phyloP scores from a whole-genome alignment of 2,888 invertebrate genomes.

The Dryomyza anilis region DNA sequence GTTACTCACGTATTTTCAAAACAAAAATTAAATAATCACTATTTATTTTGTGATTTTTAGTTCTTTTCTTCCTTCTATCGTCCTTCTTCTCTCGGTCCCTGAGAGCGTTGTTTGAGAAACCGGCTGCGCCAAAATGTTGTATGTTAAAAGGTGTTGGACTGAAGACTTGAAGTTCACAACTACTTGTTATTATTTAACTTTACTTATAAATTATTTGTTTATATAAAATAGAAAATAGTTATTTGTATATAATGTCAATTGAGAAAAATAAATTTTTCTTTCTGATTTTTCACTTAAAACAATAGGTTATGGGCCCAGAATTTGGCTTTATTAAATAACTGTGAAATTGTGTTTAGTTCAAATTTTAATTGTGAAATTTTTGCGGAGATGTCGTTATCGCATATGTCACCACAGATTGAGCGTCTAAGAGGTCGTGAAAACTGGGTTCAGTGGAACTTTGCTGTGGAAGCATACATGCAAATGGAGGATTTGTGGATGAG shows the following conservation, averaged over 20 bases:
- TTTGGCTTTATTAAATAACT: background rate
- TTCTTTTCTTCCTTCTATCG: too few relatives aligned
- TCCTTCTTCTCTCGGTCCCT: too few relatives aligned
- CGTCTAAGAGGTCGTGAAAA: conserved; percentile 11
- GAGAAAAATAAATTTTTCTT: too few relatives aligned
- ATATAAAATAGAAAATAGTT: background rate
- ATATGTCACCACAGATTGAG: too few relatives aligned
- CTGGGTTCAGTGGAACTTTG: conserved; percentile 28
- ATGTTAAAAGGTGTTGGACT: background rate
- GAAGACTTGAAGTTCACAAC: background rate
- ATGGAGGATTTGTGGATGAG: conserved; percentile 19
- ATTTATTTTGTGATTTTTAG: too few relatives aligned
- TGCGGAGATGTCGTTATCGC: background rate
- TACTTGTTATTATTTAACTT: background rate
- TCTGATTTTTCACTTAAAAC: too few relatives aligned
- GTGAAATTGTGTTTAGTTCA: background rate
- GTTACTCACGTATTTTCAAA: too few relatives aligned
- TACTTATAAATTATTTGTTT: background rate
- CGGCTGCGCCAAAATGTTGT: too few relatives aligned
- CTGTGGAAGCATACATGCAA: conserved; percentile 6
- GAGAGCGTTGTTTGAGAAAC: too few relatives aligned
- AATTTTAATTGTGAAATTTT: background rate
- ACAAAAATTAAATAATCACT: too few relatives aligned
- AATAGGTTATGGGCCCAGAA: background rate
- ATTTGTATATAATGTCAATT: too few relatives aligned